A percentile compares a stretch with the other conserved stretches of the same genome.
phyloP scores from a whole-genome alignment of 2,888 invertebrate genomes.

The Xiphydria camelus region DNA sequence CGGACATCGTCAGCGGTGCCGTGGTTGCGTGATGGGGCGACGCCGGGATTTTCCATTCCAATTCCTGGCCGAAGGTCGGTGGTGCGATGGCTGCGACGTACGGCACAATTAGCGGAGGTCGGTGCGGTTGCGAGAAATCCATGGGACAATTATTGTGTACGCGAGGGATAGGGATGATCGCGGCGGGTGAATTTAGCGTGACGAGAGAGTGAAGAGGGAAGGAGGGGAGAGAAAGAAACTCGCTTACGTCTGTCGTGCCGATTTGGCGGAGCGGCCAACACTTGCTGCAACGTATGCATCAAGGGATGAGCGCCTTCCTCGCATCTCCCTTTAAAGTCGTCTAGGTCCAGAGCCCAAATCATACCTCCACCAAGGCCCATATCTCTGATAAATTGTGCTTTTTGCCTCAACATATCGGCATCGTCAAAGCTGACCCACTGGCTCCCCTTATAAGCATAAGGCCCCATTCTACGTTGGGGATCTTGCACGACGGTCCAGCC shows the following conservation, averaged over 20 bases:
- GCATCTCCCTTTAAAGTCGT: conserved; percentile 78
- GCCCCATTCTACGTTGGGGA: conserved; percentile 78
- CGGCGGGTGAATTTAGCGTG: too few relatives aligned
- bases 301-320: conserved; percentile 81
- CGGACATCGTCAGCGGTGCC: background rate
- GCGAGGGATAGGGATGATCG: too few relatives aligned
- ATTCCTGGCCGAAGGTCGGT: conserved; percentile 36
- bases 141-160: too few relatives aligned
- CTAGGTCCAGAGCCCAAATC: conserved; percentile 90
- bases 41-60: conserved; percentile 36
- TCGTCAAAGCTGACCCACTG: conserved; percentile 95
- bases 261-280: conserved; percentile 62
- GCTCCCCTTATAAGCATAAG: conserved; percentile 82
- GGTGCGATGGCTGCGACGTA: conserved; percentile 38
- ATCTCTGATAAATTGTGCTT: conserved; percentile 77
- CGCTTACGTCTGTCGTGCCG: conserved; percentile 43
- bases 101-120: too few relatives aligned
- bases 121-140: too few relatives aligned
- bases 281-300: conserved; percentile 74
- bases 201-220: too few relatives aligned
- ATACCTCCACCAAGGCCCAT: conserved; percentile 84
- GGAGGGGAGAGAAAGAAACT: too few relatives aligned
- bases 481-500: conserved; percentile 84
- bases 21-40: conserved; percentile 4
- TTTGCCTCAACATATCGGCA: conserved; percentile 74